These are phyloP conservation scores for Rana temporaria DNA, from an alignment of 2,113 vertebrate species.

Conservation along the genomic window DNA sequence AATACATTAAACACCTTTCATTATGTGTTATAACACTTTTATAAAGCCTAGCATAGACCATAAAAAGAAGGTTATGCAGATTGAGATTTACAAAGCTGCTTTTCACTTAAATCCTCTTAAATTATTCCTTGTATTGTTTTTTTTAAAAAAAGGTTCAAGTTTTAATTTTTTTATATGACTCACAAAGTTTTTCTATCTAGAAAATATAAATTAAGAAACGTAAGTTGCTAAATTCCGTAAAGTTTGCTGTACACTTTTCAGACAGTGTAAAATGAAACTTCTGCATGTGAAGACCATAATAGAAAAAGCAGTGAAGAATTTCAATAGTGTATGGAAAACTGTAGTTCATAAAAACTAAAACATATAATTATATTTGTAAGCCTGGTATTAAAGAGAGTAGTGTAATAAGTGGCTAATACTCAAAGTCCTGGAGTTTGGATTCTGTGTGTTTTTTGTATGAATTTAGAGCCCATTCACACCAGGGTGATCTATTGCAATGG, in stretches of 20 bases:
- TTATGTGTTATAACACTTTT: conserved; percentile 52
- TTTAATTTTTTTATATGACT: conserved; percentile 21
- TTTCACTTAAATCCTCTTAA: conserved; percentile 47
- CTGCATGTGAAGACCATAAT: too few relatives aligned
- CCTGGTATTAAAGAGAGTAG: too few relatives aligned
- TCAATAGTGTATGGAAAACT: too few relatives aligned
- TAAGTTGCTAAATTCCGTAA: not conserved
- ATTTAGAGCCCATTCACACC: too few relatives aligned
- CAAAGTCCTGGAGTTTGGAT: too few relatives aligned
- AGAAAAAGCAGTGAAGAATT: too few relatives aligned
- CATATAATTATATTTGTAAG: too few relatives aligned
- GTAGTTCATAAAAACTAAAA: too few relatives aligned
- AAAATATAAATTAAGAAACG: not conserved
- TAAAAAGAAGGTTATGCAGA: conserved; percentile 47
- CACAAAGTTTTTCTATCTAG: conserved; percentile 12
- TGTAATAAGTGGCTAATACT: too few relatives aligned
- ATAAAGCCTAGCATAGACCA: conserved; percentile 45
- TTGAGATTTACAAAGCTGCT: conserved; percentile 49
- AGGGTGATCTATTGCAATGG: too few relatives aligned
- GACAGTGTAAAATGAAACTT: not conserved
- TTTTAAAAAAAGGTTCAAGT: not conserved
- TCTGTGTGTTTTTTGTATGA: too few relatives aligned
- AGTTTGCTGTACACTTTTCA: not conserved
- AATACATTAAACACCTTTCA: conserved; percentile 57
- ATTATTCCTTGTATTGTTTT: conserved; percentile 26